Percentiles rank a stretch among this genome's conserved stretches.
Evolutionary conservation across 2,888 invertebrate species (phyloP).

Genomic region (Liposcelis brunnea): DNA sequence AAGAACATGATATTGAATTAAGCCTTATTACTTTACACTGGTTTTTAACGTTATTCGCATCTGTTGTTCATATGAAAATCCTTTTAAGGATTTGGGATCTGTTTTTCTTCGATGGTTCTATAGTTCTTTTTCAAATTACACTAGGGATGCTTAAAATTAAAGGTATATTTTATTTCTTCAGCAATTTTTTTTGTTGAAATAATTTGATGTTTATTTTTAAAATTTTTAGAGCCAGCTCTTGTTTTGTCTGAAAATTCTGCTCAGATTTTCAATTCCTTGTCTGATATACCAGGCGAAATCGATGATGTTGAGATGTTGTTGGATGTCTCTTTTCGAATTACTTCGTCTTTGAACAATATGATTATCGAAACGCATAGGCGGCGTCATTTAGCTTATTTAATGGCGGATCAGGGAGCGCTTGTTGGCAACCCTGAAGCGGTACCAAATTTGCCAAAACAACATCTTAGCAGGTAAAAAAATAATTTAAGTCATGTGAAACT

Average conservation of each 20-base stretch:
- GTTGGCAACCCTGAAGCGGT: constrained; percentile 80
- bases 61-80: constrained; percentile 91
- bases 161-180: constrained; percentile 22
- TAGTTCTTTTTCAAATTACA: constrained; percentile 84
- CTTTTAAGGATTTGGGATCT: constrained; percentile 90
- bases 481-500: neutral
- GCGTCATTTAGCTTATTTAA: constrained; percentile 83
- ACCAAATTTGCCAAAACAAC: constrained; percentile 86
- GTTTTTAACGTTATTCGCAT: constrained; percentile 93
- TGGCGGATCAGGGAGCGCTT: constrained; percentile 90
- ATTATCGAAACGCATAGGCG: constrained; percentile 77
- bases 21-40: constrained; percentile 93
- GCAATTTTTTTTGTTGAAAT: neutral
- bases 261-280: constrained; percentile 92
- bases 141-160: constrained; percentile 82
- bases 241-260: constrained; percentile 84
- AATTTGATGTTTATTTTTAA: neutral
- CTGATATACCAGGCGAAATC: constrained; percentile 87
- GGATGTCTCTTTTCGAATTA: constrained; percentile 56
- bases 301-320: constrained; percentile 80
- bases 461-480: constrained; percentile 43
- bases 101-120: constrained; percentile 90
- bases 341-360: constrained; percentile 66
- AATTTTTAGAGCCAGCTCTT: constrained; percentile 50
- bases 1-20: constrained; percentile 86